Evolutionary conservation across 1,140 invertebrate species (phyloP).

Genomic region (Zaprionus africanus): DNA sequence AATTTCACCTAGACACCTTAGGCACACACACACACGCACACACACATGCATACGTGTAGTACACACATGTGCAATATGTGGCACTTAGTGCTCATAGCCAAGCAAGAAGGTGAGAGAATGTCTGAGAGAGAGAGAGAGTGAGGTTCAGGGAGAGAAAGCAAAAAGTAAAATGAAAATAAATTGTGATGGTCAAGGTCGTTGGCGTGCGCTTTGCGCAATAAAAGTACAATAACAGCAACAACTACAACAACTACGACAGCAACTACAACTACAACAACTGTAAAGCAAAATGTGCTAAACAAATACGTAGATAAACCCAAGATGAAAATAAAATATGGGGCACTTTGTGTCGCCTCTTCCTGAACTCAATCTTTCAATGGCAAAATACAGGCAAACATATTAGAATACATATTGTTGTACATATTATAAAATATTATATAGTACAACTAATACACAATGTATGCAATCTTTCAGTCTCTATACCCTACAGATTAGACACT

Average conservation of each 20-base stretch:
- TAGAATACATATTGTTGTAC: no score
- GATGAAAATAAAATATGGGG: conserved; percentile 14
- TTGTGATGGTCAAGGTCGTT: conserved; percentile 84
- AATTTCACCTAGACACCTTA: conserved; percentile 30
- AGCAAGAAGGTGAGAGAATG: background rate
- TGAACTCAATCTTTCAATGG: conserved; percentile 3
- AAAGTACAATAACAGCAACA: conserved; percentile 29
- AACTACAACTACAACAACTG: conserved; percentile 24
- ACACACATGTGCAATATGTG: conserved; percentile 8
- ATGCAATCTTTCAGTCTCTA: no score
- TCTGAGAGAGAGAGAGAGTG: background rate
- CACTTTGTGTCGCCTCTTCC: conserved; percentile 1
- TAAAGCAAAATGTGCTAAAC: conserved; percentile 54
- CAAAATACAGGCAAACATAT: background rate
- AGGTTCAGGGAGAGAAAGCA: conserved; percentile 32
- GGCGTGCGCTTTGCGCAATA: conserved; percentile 72
- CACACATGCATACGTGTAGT: conserved; percentile 27
- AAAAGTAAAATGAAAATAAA: conserved; percentile 82
- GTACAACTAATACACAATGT: no score
- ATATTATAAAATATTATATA: no score
- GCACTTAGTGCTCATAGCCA: conserved; percentile 1
- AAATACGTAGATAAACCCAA: conserved; percentile 57
- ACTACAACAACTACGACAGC: conserved; percentile 28
- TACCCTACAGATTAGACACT: no score
- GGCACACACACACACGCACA: conserved; percentile 41